Evolutionary conservation across 2,888 invertebrate genomes (phyloP).

Genomic region (Mechanitis messenoides): DNA sequence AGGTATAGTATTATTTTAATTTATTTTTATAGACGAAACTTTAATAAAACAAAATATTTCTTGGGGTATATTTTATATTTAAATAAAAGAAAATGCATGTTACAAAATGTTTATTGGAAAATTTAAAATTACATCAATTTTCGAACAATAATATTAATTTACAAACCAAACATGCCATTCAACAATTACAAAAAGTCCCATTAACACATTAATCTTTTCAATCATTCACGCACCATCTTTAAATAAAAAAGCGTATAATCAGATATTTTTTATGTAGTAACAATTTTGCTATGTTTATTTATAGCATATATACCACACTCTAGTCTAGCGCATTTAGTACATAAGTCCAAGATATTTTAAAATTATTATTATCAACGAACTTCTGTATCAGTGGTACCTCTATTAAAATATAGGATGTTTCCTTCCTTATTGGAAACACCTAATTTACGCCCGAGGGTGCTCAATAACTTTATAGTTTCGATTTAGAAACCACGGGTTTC

Average conservation of each 20-base stretch:
- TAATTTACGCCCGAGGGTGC: slow-evolving; percentile 24
- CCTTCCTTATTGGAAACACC: slow-evolving; percentile 7
- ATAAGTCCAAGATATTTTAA: neutral
- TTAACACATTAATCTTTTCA: neutral
- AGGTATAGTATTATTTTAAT: too few relatives aligned
- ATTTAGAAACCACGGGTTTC: slow-evolving; percentile 45
- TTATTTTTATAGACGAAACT: too few relatives aligned
- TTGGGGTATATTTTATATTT: too few relatives aligned
- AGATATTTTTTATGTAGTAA: slow-evolving; percentile 17
- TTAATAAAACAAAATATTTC: too few relatives aligned
- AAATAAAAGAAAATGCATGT: too few relatives aligned
- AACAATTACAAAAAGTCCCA: neutral
- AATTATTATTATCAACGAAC: neutral
- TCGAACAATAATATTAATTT: too few relatives aligned
- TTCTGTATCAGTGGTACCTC: neutral
- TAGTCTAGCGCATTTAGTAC: slow-evolving; percentile 12
- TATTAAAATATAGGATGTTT: slow-evolving; percentile 10
- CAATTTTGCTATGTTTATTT: slow-evolving; percentile 27
- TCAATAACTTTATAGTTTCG: slow-evolving; percentile 45
- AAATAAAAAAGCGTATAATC: slow-evolving; percentile 4
- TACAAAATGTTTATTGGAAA: too few relatives aligned
- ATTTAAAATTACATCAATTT: too few relatives aligned
- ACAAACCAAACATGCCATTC: too few relatives aligned
- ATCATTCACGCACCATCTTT: neutral
- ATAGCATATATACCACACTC: slow-evolving; percentile 32